phyloP scores from a whole-genome alignment of 2,797 vertebrate genomes.

The Botia almorhae region DNA sequence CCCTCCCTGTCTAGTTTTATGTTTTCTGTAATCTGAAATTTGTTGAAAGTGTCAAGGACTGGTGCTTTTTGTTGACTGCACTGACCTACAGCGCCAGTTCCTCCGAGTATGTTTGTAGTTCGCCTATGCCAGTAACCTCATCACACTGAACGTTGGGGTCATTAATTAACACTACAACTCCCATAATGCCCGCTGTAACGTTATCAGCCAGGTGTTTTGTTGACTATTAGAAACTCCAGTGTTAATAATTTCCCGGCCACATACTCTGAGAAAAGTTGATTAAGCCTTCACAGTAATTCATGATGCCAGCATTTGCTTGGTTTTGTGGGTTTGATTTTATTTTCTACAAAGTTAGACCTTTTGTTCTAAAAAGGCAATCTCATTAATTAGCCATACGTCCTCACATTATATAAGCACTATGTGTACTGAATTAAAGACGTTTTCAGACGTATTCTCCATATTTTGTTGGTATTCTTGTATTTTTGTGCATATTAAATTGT shows the following conservation, averaged over 20 bases:
- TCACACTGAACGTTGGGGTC: slow-evolving; percentile 62
- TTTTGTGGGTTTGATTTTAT: slow-evolving; percentile 80
- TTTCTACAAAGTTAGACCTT: slow-evolving; percentile 81
- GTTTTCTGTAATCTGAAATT: slow-evolving; percentile 50
- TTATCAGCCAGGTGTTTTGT: slow-evolving; percentile 61
- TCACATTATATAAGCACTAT: slow-evolving; percentile 84
- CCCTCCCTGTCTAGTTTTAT: slow-evolving; percentile 60
- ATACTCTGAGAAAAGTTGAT: slow-evolving; percentile 65
- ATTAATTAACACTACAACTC: slow-evolving; percentile 74
- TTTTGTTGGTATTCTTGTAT: slow-evolving; percentile 88
- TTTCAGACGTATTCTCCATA: slow-evolving; percentile 81
- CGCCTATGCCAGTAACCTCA: slow-evolving; percentile 65
- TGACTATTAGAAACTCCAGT: slow-evolving; percentile 62
- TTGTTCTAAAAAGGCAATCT: slow-evolving; percentile 94
- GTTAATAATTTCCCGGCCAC: slow-evolving; percentile 53
- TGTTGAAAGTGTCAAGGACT: slow-evolving; percentile 44
- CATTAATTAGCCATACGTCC: slow-evolving; percentile 79
- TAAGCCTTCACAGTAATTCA: slow-evolving; percentile 76
- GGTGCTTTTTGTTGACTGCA: slow-evolving; percentile 62
- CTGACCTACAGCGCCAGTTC: slow-evolving; percentile 61
- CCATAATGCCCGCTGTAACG: slow-evolving; percentile 76
- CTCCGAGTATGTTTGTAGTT: slow-evolving; percentile 60
- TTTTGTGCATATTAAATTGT: slow-evolving; percentile 91
- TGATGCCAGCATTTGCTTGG: slow-evolving; percentile 81
- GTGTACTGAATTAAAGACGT: slow-evolving; percentile 87